Base-by-base conservation (phyloP, 2,113 vertebrate genomes). In the Notothenia rossii region DNA sequence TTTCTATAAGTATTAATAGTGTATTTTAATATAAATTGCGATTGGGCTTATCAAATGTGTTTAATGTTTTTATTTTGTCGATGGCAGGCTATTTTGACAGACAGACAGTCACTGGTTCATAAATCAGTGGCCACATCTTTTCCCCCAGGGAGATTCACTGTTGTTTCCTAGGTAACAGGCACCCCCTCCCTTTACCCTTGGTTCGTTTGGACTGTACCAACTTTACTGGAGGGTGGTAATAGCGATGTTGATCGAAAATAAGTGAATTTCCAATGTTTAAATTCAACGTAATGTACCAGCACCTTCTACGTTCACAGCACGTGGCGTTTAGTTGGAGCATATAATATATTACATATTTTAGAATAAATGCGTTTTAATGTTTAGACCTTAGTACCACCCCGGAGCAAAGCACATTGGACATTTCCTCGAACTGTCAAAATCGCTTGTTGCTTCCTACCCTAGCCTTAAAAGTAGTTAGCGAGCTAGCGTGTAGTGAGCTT, bases 101-200 rank as follows among this genome's bases (percentile, higher is more conserved):
- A 77, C 71, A 81, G 83, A 84, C 79, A 51, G 79, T 1, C 75
- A 18, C 80, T 87, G 90, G 81, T 92, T 89, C 88, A 93, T 93
- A 89, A 92, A 95, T 90, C 85, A 87, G 70, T 73, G 81, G 85
- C 62, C 85, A 87, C 88, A 91, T 94, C 89, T 93, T 88, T 68
- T 50, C 70, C 88, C 85, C 67, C 59, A 74, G 77, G 74, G 88
- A 94, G 90, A 94, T 91, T 93, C 93, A 89, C 87, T 89, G 91
- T 87, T 93, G 95, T 95, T 95, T 92, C 95, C 94, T 88, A 81
- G 94, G 94, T 78, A 95, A 95, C 94, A 92, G 82, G 86, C 91
- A 22, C 82, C 90, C 90, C 90, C 83, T 76, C 89, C 85, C 90
- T 89, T 86, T 87, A 72, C 84, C 85, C 77, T 88, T 79, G 90